A percentile compares a stretch with the other conserved stretches of the same genome.
phyloP scores from a whole-genome alignment of 2,113 vertebrate species.

The Origma solitaria region DNA sequence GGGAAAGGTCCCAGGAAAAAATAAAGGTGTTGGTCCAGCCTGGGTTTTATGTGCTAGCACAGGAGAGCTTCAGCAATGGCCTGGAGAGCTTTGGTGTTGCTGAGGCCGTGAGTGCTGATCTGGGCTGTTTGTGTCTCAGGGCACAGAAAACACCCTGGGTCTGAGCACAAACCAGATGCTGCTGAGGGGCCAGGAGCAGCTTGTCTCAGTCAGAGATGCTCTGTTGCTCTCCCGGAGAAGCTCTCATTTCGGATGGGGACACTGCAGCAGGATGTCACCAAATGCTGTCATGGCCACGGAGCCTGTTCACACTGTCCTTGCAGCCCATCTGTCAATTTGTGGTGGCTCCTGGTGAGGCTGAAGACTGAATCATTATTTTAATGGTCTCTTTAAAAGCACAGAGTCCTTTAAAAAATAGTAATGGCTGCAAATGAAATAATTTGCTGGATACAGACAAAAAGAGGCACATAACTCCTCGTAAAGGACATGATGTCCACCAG shows the following conservation, averaged over 20 bases:
- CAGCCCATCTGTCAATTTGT: neutral
- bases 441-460: neutral
- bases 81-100: neutral
- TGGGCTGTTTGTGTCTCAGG: neutral
- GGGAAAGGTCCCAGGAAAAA: neutral
- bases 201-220: accelerated
- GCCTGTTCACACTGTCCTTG: neutral
- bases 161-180: neutral
- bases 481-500: neutral
- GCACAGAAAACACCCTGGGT: neutral
- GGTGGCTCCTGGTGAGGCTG: neutral
- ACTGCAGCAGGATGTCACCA: neutral
- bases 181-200: neutral
- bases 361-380: neutral
- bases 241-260: neutral
- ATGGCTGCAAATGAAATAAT: neutral
- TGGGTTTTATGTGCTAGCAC: neutral
- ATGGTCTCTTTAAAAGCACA: neutral
- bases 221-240: neutral
- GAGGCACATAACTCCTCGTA: neutral
- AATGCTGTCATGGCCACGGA: neutral
- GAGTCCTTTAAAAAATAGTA: neutral
- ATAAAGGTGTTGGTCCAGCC: neutral
- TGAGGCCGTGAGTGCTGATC: neutral
- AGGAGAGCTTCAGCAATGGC: neutral